These are phyloP conservation scores for Aphidius gifuensis DNA, from an alignment of 1,140 invertebrate genomes.

Conservation along the genomic window DNA sequence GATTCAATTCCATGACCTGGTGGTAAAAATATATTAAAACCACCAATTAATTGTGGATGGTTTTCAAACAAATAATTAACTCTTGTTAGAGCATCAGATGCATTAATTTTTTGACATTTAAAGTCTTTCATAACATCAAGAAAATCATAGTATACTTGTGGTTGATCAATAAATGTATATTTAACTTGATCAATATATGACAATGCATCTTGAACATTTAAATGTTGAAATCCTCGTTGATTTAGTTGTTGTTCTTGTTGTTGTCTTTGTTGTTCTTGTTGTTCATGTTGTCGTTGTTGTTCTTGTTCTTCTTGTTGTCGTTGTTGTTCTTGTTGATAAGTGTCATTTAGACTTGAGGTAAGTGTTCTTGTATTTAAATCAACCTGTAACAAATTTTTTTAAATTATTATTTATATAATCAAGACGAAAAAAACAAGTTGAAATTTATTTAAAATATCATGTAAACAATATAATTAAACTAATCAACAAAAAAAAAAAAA, in stretches of 20 bases:
- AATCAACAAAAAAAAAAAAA: too few species aligned
- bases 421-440: too few species aligned
- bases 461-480: too few species aligned
- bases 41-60: slow-evolving; percentile 96
- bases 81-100: slow-evolving; percentile 94
- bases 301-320: slow-evolving; percentile 1
- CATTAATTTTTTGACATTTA: slow-evolving; percentile 98
- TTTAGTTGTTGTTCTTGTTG: too few species aligned
- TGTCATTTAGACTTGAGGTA: slow-evolving; percentile 39
- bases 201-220: slow-evolving; percentile 96
- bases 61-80: slow-evolving; percentile 97
- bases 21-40: slow-evolving; percentile 98
- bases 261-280: too few species aligned
- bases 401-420: too few species aligned
- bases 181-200: slow-evolving; percentile 99
- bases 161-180: slow-evolving; percentile 94
- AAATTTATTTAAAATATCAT: too few species aligned
- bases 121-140: slow-evolving; percentile 99
- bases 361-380: slow-evolving; percentile 46
- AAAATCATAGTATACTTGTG: slow-evolving; percentile 98
- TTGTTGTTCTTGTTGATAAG: slow-evolving; percentile 28
- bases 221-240: slow-evolving; percentile 55
- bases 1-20: slow-evolving; percentile 90
- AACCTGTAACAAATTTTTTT: slow-evolving; percentile 34
- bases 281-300: too few species aligned